Evolutionary conservation across 2,113 vertebrate genomes (phyloP).

Genomic region (Grus americana): DNA sequence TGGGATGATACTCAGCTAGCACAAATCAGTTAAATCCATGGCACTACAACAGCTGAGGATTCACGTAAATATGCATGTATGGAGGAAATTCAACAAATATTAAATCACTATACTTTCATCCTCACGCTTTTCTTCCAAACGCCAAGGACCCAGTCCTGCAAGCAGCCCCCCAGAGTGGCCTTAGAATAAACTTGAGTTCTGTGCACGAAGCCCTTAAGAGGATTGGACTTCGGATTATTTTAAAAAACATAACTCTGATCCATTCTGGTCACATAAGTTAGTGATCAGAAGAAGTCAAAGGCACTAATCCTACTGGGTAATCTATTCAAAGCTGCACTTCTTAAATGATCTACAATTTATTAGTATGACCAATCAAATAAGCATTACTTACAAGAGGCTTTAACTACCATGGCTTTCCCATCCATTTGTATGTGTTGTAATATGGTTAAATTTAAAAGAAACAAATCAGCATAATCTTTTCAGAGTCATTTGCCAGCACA

Average conservation of each 20-base stretch:
- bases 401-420: neutral
- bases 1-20: neutral
- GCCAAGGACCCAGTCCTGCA: neutral
- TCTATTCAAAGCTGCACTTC: conserved; percentile 39
- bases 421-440: neutral
- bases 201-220: neutral
- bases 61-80: neutral
- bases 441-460: neutral
- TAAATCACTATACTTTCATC: neutral
- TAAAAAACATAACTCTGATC: neutral
- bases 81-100: neutral
- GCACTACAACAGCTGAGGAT: neutral
- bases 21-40: conserved; percentile 27
- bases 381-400: conserved; percentile 4
- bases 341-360: conserved; percentile 17
- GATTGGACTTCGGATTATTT: neutral
- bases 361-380: neutral
- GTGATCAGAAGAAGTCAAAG: neutral
- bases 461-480: neutral
- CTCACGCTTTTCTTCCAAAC: neutral
- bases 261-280: neutral
- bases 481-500: neutral
- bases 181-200: neutral
- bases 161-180: neutral
- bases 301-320: conserved; percentile 1